These are phyloP conservation scores for Yponomeuta plumbellus DNA, from an alignment of 2,888 invertebrate genomes.

Conservation along the genomic window DNA sequence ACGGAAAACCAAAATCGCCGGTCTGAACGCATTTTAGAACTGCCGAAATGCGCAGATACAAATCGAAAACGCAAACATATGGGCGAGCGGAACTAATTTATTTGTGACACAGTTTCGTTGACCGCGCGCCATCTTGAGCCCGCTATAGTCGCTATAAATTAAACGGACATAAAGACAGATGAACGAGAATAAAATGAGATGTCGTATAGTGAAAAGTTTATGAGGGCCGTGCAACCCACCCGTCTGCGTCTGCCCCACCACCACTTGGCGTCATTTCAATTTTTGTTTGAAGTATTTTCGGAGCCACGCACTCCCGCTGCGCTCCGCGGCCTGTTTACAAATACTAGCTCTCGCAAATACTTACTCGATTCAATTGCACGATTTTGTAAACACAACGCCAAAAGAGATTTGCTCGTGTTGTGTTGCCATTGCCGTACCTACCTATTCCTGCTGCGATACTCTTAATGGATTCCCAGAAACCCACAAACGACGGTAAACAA, in stretches of 20 bases:
- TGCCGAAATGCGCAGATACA: background rate
- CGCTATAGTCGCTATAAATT: slow-evolving; percentile 44
- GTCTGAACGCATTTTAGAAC: background rate
- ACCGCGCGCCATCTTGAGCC: slow-evolving; percentile 29
- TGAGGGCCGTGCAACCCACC: slow-evolving; percentile 52
- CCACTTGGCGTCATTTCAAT: slow-evolving; percentile 71
- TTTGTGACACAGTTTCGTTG: slow-evolving; percentile 35
- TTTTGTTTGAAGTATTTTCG: slow-evolving; percentile 72
- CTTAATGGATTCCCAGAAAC: background rate
- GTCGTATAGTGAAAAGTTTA: slow-evolving; percentile 69
- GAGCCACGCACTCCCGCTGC: slow-evolving; percentile 60
- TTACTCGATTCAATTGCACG: slow-evolving; percentile 65
- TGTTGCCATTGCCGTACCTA: slow-evolving; percentile 26
- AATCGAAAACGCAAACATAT: slow-evolving; percentile 15
- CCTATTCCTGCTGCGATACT: background rate
- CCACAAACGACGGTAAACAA: background rate
- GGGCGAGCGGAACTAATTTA: slow-evolving; percentile 30
- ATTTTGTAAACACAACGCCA: slow-evolving; percentile 67
- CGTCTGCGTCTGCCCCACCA: slow-evolving; percentile 63
- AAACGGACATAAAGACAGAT: slow-evolving; percentile 42
- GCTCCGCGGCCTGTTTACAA: slow-evolving; percentile 65
- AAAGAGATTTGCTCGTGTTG: slow-evolving; percentile 51
- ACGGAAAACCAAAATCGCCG: background rate
- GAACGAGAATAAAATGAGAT: slow-evolving; percentile 44
- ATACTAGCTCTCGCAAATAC: slow-evolving; percentile 50